Percentiles rank a stretch among this genome's conserved stretches.
Conservation (phyloP, 2,888 invertebrate genomes). For the Herminia tarsipennalis region DNA sequence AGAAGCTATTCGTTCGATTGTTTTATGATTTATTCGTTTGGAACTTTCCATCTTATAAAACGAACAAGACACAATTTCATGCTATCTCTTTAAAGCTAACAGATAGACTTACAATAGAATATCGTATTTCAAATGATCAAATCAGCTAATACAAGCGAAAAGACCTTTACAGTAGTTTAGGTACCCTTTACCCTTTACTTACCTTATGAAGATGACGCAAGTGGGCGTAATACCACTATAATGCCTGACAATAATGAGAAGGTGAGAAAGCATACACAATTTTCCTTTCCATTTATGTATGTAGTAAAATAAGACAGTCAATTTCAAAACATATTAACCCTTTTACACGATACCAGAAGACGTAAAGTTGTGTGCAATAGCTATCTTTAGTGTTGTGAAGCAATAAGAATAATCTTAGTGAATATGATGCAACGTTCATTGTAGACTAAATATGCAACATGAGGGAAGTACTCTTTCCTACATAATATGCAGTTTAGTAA, state of each 20-base stretch:
- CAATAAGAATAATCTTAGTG: conserved; percentile 17
- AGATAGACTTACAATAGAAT: too few species aligned
- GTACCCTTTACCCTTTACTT: too few species aligned
- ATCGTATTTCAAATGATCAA: too few species aligned
- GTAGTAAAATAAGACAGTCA: conserved; percentile 1
- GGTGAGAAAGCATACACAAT: not conserved
- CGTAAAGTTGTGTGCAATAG: conserved; percentile 15
- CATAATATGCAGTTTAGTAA: not conserved
- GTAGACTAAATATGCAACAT: conserved; percentile 13
- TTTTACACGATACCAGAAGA: conserved; percentile 10
- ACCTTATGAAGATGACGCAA: too few species aligned
- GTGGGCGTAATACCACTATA: not conserved
- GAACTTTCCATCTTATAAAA: too few species aligned
- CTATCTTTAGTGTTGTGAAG: conserved; percentile 17
- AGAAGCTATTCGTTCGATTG: too few species aligned
- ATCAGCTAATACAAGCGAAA: too few species aligned
- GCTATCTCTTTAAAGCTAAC: too few species aligned
- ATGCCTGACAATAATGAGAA: not conserved
- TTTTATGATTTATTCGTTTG: too few species aligned
- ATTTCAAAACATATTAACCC: conserved; percentile 14
- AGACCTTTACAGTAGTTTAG: too few species aligned
- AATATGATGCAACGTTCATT: conserved; percentile 9
- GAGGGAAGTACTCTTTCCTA: conserved; percentile 10
- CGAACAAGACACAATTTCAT: too few species aligned
- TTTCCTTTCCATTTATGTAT: not conserved